Percentiles rank a stretch among this genome's conserved stretches.
These are phyloP conservation scores for Diplodus sargus DNA, from an alignment of 2,797 vertebrate genomes.

Conservation along the genomic window DNA sequence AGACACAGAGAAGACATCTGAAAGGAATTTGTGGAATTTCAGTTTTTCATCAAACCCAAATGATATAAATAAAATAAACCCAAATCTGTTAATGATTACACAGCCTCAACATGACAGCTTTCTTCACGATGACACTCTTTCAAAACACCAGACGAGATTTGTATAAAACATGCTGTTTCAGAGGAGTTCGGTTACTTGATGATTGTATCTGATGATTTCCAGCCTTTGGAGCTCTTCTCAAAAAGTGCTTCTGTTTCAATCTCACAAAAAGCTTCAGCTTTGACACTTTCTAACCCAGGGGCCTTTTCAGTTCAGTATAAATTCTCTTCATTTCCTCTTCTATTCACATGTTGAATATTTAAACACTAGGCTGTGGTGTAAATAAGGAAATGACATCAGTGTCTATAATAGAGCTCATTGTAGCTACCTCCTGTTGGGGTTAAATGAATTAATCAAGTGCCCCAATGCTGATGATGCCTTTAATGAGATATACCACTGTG, in stretches of 20 bases:
- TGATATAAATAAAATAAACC: not conserved
- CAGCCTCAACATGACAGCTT: conserved; percentile 8
- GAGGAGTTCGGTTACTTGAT: not conserved
- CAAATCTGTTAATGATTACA: conserved; percentile 16
- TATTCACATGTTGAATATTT: conserved; percentile 65
- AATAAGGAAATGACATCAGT: conserved; percentile 69
- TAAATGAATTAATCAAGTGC: conserved; percentile 84
- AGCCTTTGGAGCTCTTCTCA: conserved; percentile 36
- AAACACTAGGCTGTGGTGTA: conserved; percentile 52
- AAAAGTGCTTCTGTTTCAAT: conserved; percentile 11
- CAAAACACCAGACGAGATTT: not conserved
- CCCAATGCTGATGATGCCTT: conserved; percentile 66
- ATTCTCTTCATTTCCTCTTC: conserved; percentile 53
- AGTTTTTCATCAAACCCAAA: conserved; percentile 19
- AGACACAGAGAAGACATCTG: conserved; percentile 1
- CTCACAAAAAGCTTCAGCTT: conserved; percentile 32
- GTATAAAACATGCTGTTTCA: conserved; percentile 13
- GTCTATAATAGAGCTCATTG: conserved; percentile 76
- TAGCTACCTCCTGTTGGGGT: conserved; percentile 76
- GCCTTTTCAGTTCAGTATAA: conserved; percentile 26
- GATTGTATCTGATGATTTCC: conserved; percentile 22
- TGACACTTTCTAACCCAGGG: conserved; percentile 36
- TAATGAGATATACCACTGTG: conserved; percentile 81
- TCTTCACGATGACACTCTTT: not conserved
- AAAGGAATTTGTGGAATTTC: not conserved